Percentiles rank a stretch among this genome's conserved stretches.
These are phyloP conservation scores for Lacanobia oleracea DNA, from an alignment of 2,888 invertebrate species.

Conservation along the genomic window DNA sequence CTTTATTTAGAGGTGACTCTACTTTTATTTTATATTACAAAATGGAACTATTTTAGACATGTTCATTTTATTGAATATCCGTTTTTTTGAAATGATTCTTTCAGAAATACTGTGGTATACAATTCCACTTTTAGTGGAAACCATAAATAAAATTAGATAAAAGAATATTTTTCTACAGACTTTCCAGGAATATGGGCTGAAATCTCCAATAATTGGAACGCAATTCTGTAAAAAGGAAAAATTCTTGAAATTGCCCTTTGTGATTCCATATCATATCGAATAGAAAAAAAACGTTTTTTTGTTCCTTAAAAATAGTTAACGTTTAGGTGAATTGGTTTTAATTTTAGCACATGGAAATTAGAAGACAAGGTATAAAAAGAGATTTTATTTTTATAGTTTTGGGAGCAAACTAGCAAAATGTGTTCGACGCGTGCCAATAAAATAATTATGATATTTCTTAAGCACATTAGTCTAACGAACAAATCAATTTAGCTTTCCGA, in stretches of 20 bases:
- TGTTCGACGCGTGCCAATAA: slow-evolving; percentile 42
- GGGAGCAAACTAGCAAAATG: not conserved
- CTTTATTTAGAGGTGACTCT: not conserved
- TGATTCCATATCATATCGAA: not conserved
- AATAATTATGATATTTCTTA: slow-evolving; percentile 17
- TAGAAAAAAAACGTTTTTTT: not conserved
- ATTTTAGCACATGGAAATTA: not conserved
- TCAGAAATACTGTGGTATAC: not conserved
- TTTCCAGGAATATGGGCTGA: not conserved
- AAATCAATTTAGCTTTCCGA: slow-evolving; percentile 52
- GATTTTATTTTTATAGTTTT: not conserved
- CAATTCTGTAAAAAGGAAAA: not conserved
- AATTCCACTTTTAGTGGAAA: not conserved
- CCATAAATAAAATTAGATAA: not conserved
- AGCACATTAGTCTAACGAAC: slow-evolving; percentile 54
- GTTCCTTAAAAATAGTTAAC: not conserved
- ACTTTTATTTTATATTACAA: not conserved
- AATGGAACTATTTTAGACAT: not conserved
- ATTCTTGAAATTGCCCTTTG: not conserved
- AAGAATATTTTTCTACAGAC: not conserved
- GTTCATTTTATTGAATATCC: not conserved
- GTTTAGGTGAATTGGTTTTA: not conserved
- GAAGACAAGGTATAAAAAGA: slow-evolving; percentile 2
- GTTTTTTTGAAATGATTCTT: not conserved
- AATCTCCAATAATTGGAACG: not conserved